Conservation (phyloP, 2,113 vertebrate species). For the Etheostoma cragini region DNA sequence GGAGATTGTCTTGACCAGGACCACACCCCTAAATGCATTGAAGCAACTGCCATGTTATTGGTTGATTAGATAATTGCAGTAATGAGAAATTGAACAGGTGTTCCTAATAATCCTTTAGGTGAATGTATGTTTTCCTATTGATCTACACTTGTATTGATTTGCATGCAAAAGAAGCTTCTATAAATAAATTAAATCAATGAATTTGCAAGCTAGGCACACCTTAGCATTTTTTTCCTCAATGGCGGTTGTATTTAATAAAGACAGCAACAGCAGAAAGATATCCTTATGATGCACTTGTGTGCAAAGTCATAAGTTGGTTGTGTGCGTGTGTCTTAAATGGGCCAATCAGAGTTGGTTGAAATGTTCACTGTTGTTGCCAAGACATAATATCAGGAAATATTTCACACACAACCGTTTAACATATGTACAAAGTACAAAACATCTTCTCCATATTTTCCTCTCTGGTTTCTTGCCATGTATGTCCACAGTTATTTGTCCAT, state of each 20-base stretch:
- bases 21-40: no score
- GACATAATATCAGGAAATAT: not conserved
- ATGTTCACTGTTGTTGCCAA: not conserved
- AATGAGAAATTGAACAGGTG: no score
- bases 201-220: not conserved
- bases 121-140: not conserved
- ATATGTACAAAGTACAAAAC: not conserved
- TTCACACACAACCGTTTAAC: not conserved
- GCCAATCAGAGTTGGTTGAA: not conserved
- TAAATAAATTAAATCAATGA: no score
- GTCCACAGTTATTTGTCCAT: constrained; percentile 21
- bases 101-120: no score
- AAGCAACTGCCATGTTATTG: no score
- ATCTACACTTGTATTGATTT: not conserved
- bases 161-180: not conserved
- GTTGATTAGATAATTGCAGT: no score
- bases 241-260: not conserved
- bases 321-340: not conserved
- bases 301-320: not conserved
- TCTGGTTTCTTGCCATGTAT: constrained; percentile 5
- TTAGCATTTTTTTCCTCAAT: not conserved
- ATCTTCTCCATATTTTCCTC: not conserved
- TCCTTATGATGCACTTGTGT: not conserved
- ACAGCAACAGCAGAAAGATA: not conserved
- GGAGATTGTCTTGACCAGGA: no score